Evolutionary conservation across 2,888 invertebrate genomes (phyloP).

Genomic region (Chrysodeixis includens): DNA sequence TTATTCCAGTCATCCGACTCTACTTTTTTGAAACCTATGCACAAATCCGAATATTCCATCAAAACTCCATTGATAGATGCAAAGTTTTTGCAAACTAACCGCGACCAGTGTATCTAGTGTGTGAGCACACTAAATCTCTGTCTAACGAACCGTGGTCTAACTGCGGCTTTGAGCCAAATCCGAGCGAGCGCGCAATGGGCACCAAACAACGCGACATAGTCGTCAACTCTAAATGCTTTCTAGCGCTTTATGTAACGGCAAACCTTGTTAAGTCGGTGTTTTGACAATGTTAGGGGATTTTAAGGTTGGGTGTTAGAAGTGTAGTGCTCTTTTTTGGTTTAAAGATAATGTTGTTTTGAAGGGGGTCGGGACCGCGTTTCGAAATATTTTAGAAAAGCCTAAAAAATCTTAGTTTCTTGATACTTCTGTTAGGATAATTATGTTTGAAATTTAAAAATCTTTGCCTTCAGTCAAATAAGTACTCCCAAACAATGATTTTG

Average conservation of each 20-base stretch:
- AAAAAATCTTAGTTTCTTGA: no score
- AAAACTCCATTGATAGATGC: slow-evolving; percentile 39
- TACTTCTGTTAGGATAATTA: no score
- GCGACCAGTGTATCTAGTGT: slow-evolving; percentile 20
- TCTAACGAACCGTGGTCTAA: slow-evolving; percentile 65
- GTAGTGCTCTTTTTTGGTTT: no score
- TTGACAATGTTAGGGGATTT: background rate
- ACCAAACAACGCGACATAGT: slow-evolving; percentile 25
- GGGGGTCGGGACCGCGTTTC: no score
- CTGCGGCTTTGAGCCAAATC: slow-evolving; percentile 52
- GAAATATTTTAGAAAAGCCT: no score
- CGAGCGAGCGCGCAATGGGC: slow-evolving; percentile 33
- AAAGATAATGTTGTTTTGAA: no score
- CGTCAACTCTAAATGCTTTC: slow-evolving; percentile 27
- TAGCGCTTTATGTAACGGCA: slow-evolving; percentile 7
- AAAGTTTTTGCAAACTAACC: slow-evolving; percentile 53
- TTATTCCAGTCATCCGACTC: slow-evolving; percentile 15
- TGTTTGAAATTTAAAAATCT: no score
- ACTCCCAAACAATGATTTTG: no score
- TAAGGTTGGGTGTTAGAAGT: background rate
- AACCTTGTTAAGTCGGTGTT: background rate
- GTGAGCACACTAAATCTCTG: slow-evolving; percentile 58
- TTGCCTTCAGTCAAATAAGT: no score
- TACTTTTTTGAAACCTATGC: slow-evolving; percentile 16
- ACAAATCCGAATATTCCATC: slow-evolving; percentile 33